Base-by-base conservation (phyloP, 2,888 invertebrate species). In the Eurytoma adleriae region DNA sequence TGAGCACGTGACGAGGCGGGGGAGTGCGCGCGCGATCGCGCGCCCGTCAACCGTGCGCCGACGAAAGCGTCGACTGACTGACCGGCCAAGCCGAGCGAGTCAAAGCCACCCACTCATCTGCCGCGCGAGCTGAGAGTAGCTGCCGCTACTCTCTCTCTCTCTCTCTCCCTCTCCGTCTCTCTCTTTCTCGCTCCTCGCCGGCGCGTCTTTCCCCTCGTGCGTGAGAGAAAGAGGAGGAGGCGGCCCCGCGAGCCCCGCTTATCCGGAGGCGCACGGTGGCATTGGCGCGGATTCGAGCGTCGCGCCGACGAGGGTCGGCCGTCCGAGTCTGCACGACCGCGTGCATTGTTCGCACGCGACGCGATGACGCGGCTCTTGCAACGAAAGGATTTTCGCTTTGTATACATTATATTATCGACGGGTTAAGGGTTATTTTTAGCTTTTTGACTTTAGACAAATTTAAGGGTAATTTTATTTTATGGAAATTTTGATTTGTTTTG, bases 101-200 rank as follows among this genome's bases (percentile, higher is more conserved):
- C 76, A 82, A 81, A 84, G 82, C 83, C 84, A 84, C 85, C 85
- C 85, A 84, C 85, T 83, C 86, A 85, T 86, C 85, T 85, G 85
- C 83, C 82, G 75, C 40, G 40, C 67, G 59, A 50, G 20, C 57
- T 62, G 57, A 40, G 40, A 40, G 40, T 40, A 40, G 40, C 68
- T 27, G 40, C 48, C 66, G 30, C 52, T 30, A 24, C 14, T 57
- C n/a, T 66, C 64, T 24, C 27, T 54, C 16, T 27, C 72, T 64
- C 73, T 64, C 64, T 64, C 72, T 20, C 61, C 59, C 52, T 50
- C 61, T 61, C 59, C 50, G 48, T 59, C n/a, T 71, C 73, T 54
- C 66, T 61, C n/a, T 62, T 30, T 24, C 40, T 40, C 40, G 40
- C 40, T 40, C 40, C 40, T 40, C 40, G 40, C 7, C 40, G 40